These are phyloP conservation scores for Ectemnius continuus DNA, from an alignment of 2,888 invertebrate species.

Conservation along the genomic window DNA sequence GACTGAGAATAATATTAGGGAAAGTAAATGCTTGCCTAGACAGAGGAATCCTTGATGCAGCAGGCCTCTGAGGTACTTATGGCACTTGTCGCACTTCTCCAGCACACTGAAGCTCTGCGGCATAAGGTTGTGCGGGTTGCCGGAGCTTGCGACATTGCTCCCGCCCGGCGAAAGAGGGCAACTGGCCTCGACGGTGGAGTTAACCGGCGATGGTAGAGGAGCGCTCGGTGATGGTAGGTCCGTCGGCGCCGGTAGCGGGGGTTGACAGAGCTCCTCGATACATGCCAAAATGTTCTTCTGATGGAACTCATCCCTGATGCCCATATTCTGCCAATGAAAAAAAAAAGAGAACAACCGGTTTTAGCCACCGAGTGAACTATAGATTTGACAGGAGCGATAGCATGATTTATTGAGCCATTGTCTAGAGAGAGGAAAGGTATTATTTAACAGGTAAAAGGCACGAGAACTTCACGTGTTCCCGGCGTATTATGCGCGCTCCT, in stretches of 20 bases:
- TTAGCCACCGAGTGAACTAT: background rate
- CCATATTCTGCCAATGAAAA: slow-evolving; percentile 82
- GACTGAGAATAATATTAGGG: background rate
- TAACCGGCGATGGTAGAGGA: slow-evolving; percentile 6
- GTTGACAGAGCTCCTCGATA: slow-evolving; percentile 82
- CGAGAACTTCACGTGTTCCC: too few relatives aligned
- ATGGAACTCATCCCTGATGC: slow-evolving; percentile 86
- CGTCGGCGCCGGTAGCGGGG: slow-evolving; percentile 59
- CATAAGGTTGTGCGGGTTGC: slow-evolving; percentile 78
- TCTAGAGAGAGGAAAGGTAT: too few relatives aligned
- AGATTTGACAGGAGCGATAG: too few relatives aligned
- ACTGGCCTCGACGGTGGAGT: background rate
- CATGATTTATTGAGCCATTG: too few relatives aligned
- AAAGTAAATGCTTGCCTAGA: slow-evolving; percentile 78
- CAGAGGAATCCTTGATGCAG: slow-evolving; percentile 86
- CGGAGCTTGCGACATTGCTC: slow-evolving; percentile 49
- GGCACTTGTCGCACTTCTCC: slow-evolving; percentile 86
- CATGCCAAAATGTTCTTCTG: slow-evolving; percentile 84
- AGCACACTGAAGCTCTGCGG: slow-evolving; percentile 84
- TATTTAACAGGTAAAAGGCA: too few relatives aligned
- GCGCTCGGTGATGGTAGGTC: slow-evolving; percentile 25
- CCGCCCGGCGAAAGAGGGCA: slow-evolving; percentile 18
- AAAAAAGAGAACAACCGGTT: slow-evolving; percentile 45
- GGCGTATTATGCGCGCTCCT: too few relatives aligned
- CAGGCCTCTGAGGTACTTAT: slow-evolving; percentile 84